Percentiles rank a stretch among this genome's conserved stretches.
Conservation (phyloP, 2,888 invertebrate genomes). For the Cheilosia pagana region DNA sequence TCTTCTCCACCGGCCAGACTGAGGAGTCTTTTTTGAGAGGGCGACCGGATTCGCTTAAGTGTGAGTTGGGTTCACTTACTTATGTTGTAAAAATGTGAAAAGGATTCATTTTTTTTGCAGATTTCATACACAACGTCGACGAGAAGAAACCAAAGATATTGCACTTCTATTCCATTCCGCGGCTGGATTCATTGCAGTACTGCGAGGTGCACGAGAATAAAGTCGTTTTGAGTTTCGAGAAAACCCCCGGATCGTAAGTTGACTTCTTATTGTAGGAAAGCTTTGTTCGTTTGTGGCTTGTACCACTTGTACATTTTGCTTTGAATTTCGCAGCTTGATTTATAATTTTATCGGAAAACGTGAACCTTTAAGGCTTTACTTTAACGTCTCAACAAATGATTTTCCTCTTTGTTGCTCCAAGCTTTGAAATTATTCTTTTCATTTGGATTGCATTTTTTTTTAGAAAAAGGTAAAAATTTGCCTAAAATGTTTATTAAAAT, state of each 20-base stretch:
- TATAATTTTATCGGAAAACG: too few species aligned
- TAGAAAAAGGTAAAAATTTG: too few species aligned
- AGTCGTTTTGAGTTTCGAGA: constrained; percentile 85
- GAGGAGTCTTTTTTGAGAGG: constrained; percentile 88
- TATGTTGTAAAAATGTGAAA: not conserved
- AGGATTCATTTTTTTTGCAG: constrained; percentile 73
- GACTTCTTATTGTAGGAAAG: not conserved
- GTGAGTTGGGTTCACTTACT: constrained; percentile 83
- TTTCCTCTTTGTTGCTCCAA: too few species aligned
- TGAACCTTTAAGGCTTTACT: too few species aligned
- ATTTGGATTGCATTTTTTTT: too few species aligned
- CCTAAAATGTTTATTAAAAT: too few species aligned
- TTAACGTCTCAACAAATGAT: too few species aligned
- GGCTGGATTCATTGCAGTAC: constrained; percentile 88
- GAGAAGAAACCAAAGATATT: constrained; percentile 79
- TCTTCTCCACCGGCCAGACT: constrained; percentile 84
- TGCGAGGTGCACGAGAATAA: constrained; percentile 85
- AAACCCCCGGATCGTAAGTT: constrained; percentile 78
- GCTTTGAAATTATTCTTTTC: too few species aligned
- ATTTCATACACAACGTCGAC: constrained; percentile 77
- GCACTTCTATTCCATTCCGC: constrained; percentile 83
- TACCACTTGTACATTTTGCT: too few species aligned
- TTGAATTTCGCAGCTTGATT: too few species aligned
- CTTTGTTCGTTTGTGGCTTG: too few species aligned
- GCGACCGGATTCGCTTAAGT: constrained; percentile 88